These are phyloP conservation scores for Eupsilia transversa DNA, from an alignment of 2,888 invertebrate genomes.

Conservation along the genomic window DNA sequence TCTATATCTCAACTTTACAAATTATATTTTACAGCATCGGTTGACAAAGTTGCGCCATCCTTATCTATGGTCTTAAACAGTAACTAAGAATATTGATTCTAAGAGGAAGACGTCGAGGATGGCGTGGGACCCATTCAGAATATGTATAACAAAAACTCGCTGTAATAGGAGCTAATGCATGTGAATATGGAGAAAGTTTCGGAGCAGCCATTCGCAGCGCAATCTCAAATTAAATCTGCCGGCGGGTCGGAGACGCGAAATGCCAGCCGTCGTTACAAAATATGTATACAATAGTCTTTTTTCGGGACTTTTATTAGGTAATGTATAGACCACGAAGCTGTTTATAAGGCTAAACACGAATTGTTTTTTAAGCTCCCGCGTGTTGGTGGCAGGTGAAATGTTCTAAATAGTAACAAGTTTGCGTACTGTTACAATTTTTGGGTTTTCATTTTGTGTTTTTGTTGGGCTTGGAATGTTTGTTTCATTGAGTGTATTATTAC, in stretches of 20 bases:
- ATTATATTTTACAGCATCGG: conserved; percentile 50
- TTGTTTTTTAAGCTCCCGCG: conserved; percentile 44
- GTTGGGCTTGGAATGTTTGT: not conserved
- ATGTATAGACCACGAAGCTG: conserved; percentile 69
- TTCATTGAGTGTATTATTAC: not conserved
- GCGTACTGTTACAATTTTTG: not conserved
- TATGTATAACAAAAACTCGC: conserved; percentile 79
- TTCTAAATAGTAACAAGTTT: conserved; percentile 17
- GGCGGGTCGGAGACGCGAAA: conserved; percentile 77
- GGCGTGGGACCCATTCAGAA: conserved; percentile 76
- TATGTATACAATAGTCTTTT: conserved; percentile 77
- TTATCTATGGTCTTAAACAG: conserved; percentile 58
- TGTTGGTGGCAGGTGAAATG: conserved; percentile 32
- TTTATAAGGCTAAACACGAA: conserved; percentile 57
- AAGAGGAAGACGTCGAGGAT: conserved; percentile 67
- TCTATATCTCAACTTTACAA: conserved; percentile 58
- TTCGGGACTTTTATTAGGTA: conserved; percentile 76
- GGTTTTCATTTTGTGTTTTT: not conserved
- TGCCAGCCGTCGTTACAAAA: conserved; percentile 76
- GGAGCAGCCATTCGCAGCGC: conserved; percentile 79
- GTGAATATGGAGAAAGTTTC: conserved; percentile 86
- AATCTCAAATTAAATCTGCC: conserved; percentile 89
- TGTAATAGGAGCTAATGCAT: conserved; percentile 84
- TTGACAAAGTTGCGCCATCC: conserved; percentile 36
- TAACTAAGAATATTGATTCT: conserved; percentile 73